Evolutionary conservation across 2,888 invertebrate species (phyloP), one percentile per base, ranked within the genome.

Genomic region (Drosophila mimetica): DNA sequence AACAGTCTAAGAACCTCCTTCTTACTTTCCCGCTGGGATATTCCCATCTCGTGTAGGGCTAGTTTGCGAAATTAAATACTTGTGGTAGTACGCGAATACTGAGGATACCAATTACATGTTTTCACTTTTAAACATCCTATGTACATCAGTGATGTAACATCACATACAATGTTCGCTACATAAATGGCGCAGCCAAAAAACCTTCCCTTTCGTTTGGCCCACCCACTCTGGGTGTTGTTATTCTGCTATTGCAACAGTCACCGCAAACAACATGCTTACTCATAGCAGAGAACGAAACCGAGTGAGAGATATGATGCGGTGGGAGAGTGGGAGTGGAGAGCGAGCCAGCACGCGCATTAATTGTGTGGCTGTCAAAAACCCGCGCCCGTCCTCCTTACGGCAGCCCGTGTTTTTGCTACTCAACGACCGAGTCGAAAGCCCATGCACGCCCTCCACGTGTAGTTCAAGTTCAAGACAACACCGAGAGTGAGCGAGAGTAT

Each of bases 391-490:
- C 89, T 90, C 90, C 71, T 76, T 82, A 79, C 39, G 71, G 60
- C 63, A 52, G 22, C 50, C 64, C 39, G 41, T 39, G 16, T 14
- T 13, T 59, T 42, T 16, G 55, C 34, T 16, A 30, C 59, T 44
- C 44, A 7, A 25, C 22, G 46, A 11, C 55, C 47, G 52, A 65
- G 89, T 89, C 51, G 79, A 86, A 89, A 90, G 80, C 71, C 52
- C 69, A 67, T 88, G 89, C 89, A 89, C 84, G 81, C 82, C 91
- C 91, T 89, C 92, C 91, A 91, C 91, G 91, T 91, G 91, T 90
- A 90, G 91, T 91, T 91, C 91, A 91, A 91, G 91, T 91, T 91
- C 90, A 91, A 83, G 89, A 79, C 65, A 86, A 79, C 53, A 80
- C 71, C 71, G 69, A 87, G 51, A 73, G 73, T 66, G 30, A 72